Conservation (phyloP, 1,140 invertebrate species). For the Lysiphlebus fabarum region DNA sequence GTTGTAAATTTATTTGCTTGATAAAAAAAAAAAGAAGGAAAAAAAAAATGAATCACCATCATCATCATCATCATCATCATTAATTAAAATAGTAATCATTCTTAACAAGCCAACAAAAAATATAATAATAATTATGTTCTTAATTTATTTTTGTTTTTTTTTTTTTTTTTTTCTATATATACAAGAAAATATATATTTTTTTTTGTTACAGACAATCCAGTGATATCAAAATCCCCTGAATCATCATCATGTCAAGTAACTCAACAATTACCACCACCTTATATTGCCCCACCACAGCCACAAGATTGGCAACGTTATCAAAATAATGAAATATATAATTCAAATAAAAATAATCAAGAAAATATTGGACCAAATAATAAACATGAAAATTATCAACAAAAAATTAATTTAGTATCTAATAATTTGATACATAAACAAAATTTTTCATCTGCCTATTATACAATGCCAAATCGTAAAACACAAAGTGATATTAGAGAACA, state of each 20-base stretch:
- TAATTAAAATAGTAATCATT: no score
- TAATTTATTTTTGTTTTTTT: no score
- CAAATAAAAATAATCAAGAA: constrained; percentile 18
- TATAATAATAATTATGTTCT: no score
- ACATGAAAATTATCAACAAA: constrained; percentile 19
- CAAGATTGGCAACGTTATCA: constrained; percentile 32
- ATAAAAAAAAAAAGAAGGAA: no score
- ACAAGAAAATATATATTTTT: not conserved
- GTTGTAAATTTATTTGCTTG: no score
- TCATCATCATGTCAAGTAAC: constrained; percentile 35
- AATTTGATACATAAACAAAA: constrained; percentile 20
- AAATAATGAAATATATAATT: constrained; percentile 16
- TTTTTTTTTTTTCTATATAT: no score
- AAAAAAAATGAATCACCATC: no score
- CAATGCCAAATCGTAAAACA: constrained; percentile 44
- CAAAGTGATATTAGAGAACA: constrained; percentile 44
- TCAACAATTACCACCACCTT: constrained; percentile 38
- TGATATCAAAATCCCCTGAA: constrained; percentile 39
- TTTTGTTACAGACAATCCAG: constrained; percentile 49
- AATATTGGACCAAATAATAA: not conserved
- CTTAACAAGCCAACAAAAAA: no score
- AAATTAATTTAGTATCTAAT: constrained; percentile 14
- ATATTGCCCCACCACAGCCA: constrained; percentile 34
- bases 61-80: no score
- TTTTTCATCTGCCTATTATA: constrained; percentile 40